A percentile compares a stretch with the other conserved stretches of the same genome.
These are phyloP conservation scores for Python bivittatus DNA, from an alignment of 2,113 vertebrate species.

Conservation along the genomic window DNA sequence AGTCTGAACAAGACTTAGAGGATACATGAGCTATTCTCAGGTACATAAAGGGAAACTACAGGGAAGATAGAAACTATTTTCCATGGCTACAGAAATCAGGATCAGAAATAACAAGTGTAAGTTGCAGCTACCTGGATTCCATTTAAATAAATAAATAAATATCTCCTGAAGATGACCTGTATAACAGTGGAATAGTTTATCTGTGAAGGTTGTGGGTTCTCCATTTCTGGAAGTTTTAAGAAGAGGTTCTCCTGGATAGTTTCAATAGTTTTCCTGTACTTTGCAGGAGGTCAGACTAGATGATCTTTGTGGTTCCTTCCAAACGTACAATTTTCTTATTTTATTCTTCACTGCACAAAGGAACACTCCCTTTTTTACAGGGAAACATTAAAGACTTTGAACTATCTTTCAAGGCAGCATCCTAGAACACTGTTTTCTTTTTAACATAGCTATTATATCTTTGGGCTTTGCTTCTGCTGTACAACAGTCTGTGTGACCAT, in stretches of 20 bases:
- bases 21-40: no score
- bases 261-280: background rate
- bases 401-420: background rate
- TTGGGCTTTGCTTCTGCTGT: background rate
- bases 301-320: background rate
- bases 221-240: background rate
- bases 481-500: background rate
- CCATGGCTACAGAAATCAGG: background rate
- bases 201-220: background rate
- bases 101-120: background rate
- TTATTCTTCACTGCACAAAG: background rate
- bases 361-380: background rate
- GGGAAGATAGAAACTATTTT: background rate
- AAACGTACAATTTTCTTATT: background rate
- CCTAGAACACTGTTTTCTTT: background rate
- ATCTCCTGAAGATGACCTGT: background rate
- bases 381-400: background rate
- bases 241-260: background rate
- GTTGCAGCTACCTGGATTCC: background rate
- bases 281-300: background rate
- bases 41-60: no score
- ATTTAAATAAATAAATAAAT: background rate
- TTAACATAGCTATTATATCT: background rate
- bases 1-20: no score
- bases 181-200: background rate